Conservation (phyloP, 2,113 vertebrate species). For the Bubo bubo region DNA sequence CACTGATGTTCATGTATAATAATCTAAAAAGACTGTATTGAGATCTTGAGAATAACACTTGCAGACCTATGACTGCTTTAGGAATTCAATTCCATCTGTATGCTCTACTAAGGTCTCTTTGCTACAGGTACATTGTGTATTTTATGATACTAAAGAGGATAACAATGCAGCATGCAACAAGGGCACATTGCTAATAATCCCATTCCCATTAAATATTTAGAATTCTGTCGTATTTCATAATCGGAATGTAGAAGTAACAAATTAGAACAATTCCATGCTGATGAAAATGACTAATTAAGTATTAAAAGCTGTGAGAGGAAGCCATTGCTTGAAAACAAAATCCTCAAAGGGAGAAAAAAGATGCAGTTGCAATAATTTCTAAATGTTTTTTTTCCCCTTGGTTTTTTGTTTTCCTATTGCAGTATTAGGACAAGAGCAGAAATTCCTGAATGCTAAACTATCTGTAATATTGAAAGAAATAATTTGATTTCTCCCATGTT, state of each 20-base stretch:
- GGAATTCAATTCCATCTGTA: constrained; percentile 26
- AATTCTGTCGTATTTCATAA: constrained; percentile 24
- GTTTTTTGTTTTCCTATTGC: not conserved
- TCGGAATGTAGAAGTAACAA: not conserved
- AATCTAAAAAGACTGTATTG: not conserved
- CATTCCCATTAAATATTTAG: constrained; percentile 26
- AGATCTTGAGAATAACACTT: not conserved
- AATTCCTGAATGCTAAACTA: not conserved
- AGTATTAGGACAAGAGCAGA: not conserved
- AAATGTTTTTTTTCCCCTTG: not conserved
- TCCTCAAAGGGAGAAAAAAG: not conserved
- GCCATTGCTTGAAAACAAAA: not conserved
- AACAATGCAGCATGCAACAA: not conserved
- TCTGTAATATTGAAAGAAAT: not conserved
- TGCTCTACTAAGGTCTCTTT: not conserved
- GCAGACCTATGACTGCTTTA: not conserved
- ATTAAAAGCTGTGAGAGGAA: constrained; percentile 3
- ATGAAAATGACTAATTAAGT: constrained; percentile 5
- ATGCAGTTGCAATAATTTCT: not conserved
- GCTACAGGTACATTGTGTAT: not conserved
- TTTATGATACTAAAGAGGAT: constrained; percentile 25
- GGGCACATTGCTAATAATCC: constrained; percentile 10
- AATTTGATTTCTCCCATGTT: not conserved
- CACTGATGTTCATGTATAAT: not conserved
- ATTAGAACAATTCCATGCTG: not conserved